phyloP scores from a whole-genome alignment of 2,113 vertebrate species.

The Prolemur simus region DNA sequence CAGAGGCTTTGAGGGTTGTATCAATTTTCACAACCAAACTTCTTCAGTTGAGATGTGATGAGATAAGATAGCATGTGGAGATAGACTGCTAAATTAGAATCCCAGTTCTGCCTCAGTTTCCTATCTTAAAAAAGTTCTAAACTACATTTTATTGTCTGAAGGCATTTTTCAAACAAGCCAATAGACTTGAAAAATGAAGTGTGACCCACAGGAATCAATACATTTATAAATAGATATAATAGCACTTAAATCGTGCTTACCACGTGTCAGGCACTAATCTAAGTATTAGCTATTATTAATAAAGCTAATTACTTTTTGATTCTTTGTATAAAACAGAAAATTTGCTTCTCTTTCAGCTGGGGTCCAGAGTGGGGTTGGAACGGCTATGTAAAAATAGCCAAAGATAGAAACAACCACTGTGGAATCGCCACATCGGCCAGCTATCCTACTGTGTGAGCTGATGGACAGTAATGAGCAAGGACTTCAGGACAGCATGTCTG shows the following conservation, averaged over 20 bases:
- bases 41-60: not conserved
- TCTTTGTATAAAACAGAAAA: not conserved
- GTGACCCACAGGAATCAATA: not conserved
- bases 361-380: slow-evolving; percentile 85
- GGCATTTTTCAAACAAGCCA: not conserved
- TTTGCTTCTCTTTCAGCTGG: slow-evolving; percentile 84
- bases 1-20: not conserved
- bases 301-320: not conserved
- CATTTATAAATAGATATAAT: not conserved
- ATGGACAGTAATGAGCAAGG: not conserved
- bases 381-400: slow-evolving; percentile 89
- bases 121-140: slow-evolving; percentile 81
- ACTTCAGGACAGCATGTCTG: not conserved
- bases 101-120: not conserved
- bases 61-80: not conserved
- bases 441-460: slow-evolving; percentile 85
- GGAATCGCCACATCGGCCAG: slow-evolving; percentile 90
- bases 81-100: not conserved
- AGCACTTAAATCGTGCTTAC: not conserved
- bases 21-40: not conserved
- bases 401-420: slow-evolving; percentile 89
- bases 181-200: not conserved
- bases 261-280: not conserved
- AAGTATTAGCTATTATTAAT: not conserved
- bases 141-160: not conserved